Conservation (phyloP, 2,797 vertebrate genomes). For the Channa striata region DNA sequence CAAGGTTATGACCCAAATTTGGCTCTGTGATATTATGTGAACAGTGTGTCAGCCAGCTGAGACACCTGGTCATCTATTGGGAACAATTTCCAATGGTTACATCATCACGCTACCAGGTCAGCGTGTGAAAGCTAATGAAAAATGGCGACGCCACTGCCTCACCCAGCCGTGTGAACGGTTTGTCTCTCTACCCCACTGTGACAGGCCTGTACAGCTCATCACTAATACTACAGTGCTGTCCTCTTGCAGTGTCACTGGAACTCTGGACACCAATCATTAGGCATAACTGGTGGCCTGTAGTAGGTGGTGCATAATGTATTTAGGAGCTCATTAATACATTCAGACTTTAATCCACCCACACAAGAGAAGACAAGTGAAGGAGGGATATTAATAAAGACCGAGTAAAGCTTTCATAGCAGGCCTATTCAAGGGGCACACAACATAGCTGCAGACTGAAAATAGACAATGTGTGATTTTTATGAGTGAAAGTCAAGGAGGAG, state of each 20-base stretch:
- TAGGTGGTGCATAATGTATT: conserved; percentile 53
- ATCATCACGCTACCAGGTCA: conserved; percentile 43
- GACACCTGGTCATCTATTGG: conserved; percentile 25
- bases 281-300: conserved; percentile 34
- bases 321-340: conserved; percentile 58
- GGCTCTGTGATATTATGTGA: conserved; percentile 33
- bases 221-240: conserved; percentile 16
- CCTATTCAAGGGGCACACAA: conserved; percentile 27
- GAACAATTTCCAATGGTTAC: conserved; percentile 35
- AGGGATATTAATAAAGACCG: conserved; percentile 51
- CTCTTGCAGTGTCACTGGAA: background rate
- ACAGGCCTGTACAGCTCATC: background rate
- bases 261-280: conserved; percentile 36
- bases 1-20: conserved; percentile 61
- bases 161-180: background rate
- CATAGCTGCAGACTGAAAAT: conserved; percentile 41
- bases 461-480: conserved; percentile 45
- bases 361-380: conserved; percentile 24
- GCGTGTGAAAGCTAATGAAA: conserved; percentile 26
- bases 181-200: background rate
- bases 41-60: conserved; percentile 34
- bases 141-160: background rate
- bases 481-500: conserved; percentile 29
- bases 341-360: conserved; percentile 44
- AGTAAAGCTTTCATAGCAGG: conserved; percentile 13